Evolutionary conservation across 2,113 vertebrate genomes (phyloP), one percentile per base, ranked within the genome.

Genomic region (Bufo bufo): DNA sequence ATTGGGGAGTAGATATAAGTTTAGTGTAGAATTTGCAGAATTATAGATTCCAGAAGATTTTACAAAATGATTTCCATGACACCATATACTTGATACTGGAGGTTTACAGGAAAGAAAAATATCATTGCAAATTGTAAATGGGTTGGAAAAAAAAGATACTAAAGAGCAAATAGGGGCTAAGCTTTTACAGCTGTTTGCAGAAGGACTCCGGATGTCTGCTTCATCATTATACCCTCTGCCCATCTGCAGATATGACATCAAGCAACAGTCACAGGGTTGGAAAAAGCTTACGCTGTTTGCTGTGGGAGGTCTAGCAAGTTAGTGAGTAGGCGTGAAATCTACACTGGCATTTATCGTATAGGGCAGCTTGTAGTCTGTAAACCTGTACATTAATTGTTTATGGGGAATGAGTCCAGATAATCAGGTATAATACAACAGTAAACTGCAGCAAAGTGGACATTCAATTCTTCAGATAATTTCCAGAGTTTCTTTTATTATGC

Each of bases 201-300:
- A 84, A 54, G 16, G 82, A 84, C 63, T 4, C 19, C 49, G 49
- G 45, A 84, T 84, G 45, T 84, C 49, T 69, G 63, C 47, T 52
- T 66, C 5, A 33, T 6, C 23, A 58, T 75, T 74, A 16, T 66
- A 20, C 45, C 58, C 74, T 69, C 4, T 58, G 61, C 77, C 23
- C 47, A 87, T 50, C 49, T 87, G 85, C 45, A 54, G 49, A 79
- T 80, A 65, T 77, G 72, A 86, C 33, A 61, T 77, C 59, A 78
- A 75, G 13, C 9, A 43, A 63, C 74, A 54, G 20, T 50, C 56
- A 12, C 56, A 45, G 33, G 4, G 33, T 49, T 75, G 12, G n/a
- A 43, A 72, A 61, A 49, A 75, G 71, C 52, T 58, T 47, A 50
- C 59, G 63, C 19, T 86, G 75, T 86, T 78, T 86, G 59, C 74